Evolutionary conservation across 2,113 vertebrate genomes (phyloP).

Genomic region (Columbina picui): DNA sequence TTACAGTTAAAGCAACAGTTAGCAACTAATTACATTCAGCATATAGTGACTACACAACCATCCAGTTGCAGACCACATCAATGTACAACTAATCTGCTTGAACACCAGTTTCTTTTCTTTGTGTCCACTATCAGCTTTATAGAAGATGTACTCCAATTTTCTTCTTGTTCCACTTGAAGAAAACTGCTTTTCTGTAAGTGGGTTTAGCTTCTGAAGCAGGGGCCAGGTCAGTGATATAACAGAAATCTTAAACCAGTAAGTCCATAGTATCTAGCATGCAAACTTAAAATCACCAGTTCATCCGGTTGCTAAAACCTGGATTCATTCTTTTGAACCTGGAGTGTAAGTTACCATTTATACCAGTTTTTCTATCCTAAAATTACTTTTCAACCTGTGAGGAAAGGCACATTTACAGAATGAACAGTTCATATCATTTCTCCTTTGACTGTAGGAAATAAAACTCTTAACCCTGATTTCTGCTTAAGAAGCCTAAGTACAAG

Average conservation of each 20-base stretch:
- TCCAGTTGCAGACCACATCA: neutral
- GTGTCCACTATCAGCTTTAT: neutral
- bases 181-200: neutral
- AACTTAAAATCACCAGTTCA: neutral
- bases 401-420: neutral
- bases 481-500: neutral
- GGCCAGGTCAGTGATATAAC: rapidly evolving
- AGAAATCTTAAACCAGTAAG: neutral
- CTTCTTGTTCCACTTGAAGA: neutral
- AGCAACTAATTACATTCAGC: neutral
- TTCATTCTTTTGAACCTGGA: neutral
- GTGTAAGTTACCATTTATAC: neutral
- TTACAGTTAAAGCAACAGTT: neutral
- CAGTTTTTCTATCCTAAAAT: neutral
- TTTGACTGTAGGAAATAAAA: neutral
- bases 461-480: neutral
- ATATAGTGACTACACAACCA: neutral
- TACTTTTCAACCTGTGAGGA: neutral
- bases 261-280: neutral
- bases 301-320: neutral
- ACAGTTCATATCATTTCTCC: neutral
- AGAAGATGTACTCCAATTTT: neutral
- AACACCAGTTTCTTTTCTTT: neutral
- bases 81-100: neutral
- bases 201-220: neutral